Evolutionary conservation across 2,113 vertebrate genomes (phyloP), one percentile per base, ranked within the genome.

Genomic region (Numida meleagris): DNA sequence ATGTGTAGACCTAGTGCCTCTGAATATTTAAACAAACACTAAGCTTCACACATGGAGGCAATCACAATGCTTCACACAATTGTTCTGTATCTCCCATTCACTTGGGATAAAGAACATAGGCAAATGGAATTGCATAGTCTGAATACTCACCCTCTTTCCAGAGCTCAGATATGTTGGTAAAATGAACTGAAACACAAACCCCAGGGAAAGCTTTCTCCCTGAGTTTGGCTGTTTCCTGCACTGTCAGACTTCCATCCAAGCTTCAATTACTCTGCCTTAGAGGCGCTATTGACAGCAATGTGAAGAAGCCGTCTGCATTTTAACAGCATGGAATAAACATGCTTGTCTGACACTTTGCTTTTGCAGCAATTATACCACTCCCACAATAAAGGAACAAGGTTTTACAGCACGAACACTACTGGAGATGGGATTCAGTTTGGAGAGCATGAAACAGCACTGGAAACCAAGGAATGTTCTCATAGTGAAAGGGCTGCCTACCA

Each of bases 271-370:
- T 83, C 40, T 51, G 27, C 45, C 46, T 86, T 71, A 81, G 31
- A 83, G 6, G 61, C 5, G 14, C 33, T 83, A 42, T 8, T 0
- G 0, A 76, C 25, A 70, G 10, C 17, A 29, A 38, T 0, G 4
- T 31, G 40, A 86, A 90, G 71, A 75, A 14, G 8, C 19, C 7
- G 9, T 45, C 16, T 51, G 21, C 15, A 33, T 68, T 90, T 83
- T 57, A 86, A 34, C 21, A 75, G 46, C 6, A 33, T 40, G n/a
- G 20, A 80, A 80, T 43, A 86, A 79, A 34, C 5, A 71, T 8
- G 8, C 16, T 66, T 6, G 29, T 14, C 27, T 55, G 77, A 90
- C 90, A 86, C 33, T 7, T 34, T 51, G 5, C 23, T 21, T 82
- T 43, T 86, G 25, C n/a, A 70, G n/a, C 40, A 80, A 33, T 55